These are phyloP conservation scores for Crypturellus undulatus DNA, from an alignment of 2,113 vertebrate genomes.

Conservation along the genomic window DNA sequence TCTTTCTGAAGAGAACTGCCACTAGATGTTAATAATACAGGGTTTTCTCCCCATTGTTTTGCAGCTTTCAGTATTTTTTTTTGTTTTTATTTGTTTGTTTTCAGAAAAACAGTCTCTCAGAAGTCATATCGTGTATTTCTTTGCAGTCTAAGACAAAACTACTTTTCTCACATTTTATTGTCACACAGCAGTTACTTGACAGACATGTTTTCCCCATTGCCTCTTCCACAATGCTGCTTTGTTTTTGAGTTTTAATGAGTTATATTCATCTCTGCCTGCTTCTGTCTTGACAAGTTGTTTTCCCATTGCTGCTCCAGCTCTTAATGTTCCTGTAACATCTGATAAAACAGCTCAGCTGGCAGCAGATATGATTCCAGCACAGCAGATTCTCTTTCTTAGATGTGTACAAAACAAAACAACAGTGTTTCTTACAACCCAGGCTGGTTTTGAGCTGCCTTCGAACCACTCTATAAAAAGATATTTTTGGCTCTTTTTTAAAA, in stretches of 20 bases:
- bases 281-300: not conserved
- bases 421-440: not conserved
- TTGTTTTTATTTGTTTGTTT: not conserved
- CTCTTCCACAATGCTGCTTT: not conserved
- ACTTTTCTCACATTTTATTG: conserved; percentile 13
- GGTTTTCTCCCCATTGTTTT: not conserved
- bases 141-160: not conserved
- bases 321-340: not conserved
- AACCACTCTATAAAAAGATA: not conserved
- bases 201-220: not conserved
- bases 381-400: not conserved
- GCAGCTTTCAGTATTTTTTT: not conserved
- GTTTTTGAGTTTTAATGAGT: not conserved
- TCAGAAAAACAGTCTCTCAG: not conserved
- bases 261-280: not conserved
- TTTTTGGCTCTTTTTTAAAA: not conserved
- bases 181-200: not conserved
- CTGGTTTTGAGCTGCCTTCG: not conserved
- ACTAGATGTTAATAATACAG: not conserved
- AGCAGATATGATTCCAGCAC: not conserved
- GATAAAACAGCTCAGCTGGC: not conserved
- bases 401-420: not conserved
- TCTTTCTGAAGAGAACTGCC: not conserved
- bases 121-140: not conserved
- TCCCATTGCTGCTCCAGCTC: not conserved